Evolutionary conservation across 2,113 vertebrate genomes (phyloP).

Genomic region (Fulmarus glacialis): DNA sequence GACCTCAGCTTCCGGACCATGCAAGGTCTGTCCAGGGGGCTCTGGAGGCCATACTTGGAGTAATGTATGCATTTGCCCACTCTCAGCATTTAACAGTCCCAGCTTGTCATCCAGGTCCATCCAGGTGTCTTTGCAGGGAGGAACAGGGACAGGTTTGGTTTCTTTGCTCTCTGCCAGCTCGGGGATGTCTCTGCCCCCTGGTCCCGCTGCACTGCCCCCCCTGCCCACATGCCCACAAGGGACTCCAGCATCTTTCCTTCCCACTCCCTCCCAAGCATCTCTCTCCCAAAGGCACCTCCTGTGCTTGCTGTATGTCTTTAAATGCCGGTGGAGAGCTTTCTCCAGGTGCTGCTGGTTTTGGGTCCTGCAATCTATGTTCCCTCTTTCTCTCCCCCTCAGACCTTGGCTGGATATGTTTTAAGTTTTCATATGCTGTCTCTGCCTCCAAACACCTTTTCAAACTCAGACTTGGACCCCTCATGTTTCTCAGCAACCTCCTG

Average conservation of each 20-base stretch:
- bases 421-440: neutral
- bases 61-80: accelerated
- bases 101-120: neutral
- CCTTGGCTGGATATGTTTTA: neutral
- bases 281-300: neutral
- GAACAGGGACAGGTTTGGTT: neutral
- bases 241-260: neutral
- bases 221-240: neutral
- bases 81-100: neutral
- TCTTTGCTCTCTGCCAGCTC: neutral
- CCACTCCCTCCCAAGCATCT: neutral
- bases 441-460: neutral
- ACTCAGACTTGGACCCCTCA: neutral
- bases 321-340: neutral
- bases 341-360: neutral
- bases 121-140: neutral
- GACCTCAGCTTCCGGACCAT: neutral
- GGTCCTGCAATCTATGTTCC: neutral
- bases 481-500: neutral
- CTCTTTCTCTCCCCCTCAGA: neutral
- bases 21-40: neutral
- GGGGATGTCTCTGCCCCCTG: neutral
- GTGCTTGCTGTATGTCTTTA: neutral
- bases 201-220: neutral
- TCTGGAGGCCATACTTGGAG: neutral